A percentile compares a stretch with the other conserved stretches of the same genome.
These are phyloP conservation scores for Lasioglossum albipes DNA, from an alignment of 1,140 invertebrate species.

Conservation along the genomic window DNA sequence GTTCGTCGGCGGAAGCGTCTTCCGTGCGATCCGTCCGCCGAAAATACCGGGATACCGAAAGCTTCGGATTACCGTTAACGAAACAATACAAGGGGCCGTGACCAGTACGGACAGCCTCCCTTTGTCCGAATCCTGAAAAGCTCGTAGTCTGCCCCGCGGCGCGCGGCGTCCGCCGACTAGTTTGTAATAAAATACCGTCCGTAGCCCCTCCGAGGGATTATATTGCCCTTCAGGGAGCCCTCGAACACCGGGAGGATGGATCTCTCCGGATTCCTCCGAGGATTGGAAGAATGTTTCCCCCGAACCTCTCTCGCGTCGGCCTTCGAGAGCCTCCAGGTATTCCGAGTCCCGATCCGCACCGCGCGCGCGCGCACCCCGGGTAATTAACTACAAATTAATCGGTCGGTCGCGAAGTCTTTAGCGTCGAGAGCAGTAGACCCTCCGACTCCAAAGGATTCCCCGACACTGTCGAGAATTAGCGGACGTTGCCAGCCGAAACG, in stretches of 20 bases:
- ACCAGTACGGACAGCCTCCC: slow-evolving; percentile 32
- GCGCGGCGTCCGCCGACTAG: slow-evolving; percentile 28
- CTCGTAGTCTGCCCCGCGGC: slow-evolving; percentile 2
- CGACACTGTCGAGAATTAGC: neutral
- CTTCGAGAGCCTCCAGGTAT: slow-evolving; percentile 1
- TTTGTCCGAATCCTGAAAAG: slow-evolving; percentile 45
- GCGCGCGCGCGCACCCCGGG: no score
- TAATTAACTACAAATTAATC: slow-evolving; percentile 18
- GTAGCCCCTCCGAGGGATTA: slow-evolving; percentile 48
- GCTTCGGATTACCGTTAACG: slow-evolving; percentile 61
- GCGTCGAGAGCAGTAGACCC: neutral
- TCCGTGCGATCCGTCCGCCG: slow-evolving; percentile 40
- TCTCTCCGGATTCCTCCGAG: slow-evolving; percentile 49
- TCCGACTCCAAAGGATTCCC: neutral
- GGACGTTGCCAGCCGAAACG: no score
- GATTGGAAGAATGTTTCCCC: slow-evolving; percentile 45
- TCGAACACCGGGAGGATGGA: slow-evolving; percentile 8
- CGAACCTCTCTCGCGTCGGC: neutral
- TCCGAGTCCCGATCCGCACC: neutral
- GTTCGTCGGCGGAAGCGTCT: slow-evolving; percentile 37
- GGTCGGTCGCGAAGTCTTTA: neutral
- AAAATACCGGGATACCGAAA: slow-evolving; percentile 36
- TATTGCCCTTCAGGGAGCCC: slow-evolving; percentile 58
- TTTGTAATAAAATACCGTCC: slow-evolving; percentile 58
- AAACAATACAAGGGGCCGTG: slow-evolving; percentile 50